A percentile compares a stretch with the other conserved stretches of the same genome.
phyloP scores from a whole-genome alignment of 2,888 invertebrate genomes.

The Chrysolina haemoptera region DNA sequence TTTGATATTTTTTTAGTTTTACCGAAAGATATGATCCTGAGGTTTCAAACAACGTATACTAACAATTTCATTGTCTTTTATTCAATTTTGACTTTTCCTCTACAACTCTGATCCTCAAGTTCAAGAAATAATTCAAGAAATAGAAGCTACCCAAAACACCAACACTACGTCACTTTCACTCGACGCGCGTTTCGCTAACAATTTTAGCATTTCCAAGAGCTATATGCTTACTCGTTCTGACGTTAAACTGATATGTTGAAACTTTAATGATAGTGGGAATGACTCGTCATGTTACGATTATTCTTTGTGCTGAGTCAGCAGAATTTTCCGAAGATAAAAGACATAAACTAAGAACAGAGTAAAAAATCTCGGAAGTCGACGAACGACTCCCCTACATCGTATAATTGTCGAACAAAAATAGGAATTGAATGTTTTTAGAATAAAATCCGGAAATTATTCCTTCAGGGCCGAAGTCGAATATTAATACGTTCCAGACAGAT shows the following conservation, averaged over 20 bases:
- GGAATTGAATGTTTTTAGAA: conserved; percentile 40
- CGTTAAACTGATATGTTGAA: background rate
- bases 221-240: too few relatives aligned
- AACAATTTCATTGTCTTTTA: background rate
- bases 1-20: too few relatives aligned
- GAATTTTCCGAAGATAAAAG: conserved; percentile 8
- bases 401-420: conserved; percentile 36
- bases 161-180: too few relatives aligned
- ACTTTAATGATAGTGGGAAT: background rate
- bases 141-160: too few relatives aligned
- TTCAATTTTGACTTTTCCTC: background rate
- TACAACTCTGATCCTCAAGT: too few relatives aligned
- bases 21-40: too few relatives aligned
- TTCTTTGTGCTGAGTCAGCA: conserved; percentile 6
- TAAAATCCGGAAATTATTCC: conserved; percentile 48
- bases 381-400: conserved; percentile 15
- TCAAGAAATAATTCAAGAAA: too few relatives aligned
- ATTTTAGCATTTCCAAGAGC: too few relatives aligned
- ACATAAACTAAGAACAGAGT: background rate
- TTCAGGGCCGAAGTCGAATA: conserved; percentile 40
- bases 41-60: too few relatives aligned
- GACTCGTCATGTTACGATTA: background rate
- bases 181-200: too few relatives aligned
- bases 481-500: conserved; percentile 47
- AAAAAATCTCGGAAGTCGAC: conserved; percentile 25